Evolutionary conservation across 2,888 invertebrate genomes (phyloP), one percentile per base, ranked within the genome.

Genomic region (Drosophila dives): DNA sequence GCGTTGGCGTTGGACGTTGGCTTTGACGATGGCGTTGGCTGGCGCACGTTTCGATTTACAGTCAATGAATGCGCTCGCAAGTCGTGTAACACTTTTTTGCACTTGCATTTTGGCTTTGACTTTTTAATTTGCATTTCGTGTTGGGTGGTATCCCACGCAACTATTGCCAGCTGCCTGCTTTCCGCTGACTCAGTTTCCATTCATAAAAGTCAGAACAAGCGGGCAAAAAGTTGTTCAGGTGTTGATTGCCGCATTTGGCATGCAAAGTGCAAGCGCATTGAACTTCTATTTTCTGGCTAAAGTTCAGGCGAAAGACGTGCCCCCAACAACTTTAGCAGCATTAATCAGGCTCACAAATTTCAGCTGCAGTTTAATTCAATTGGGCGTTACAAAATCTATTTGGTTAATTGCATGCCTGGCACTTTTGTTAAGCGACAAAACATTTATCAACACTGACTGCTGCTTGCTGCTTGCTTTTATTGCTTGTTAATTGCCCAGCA

Each of bases 11-110:
- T 69, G 29, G 66, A 17, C n/a, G 34, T 72, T 36, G 12, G 17
- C 60, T 65, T 53, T 54, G 53, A 15, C 50, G 82, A 53, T 69
- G 55, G 59, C 75, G 81, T 89, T 75, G 81, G 81, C 76, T 60
- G 84, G 86, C 77, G 83, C 84, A 89, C 84, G 84, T 89, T 85
- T 85, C 86, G 86, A 87, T 85, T 89, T 85, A 68, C 86, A 85
- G 90, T 89, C 90, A 89, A 85, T 85, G 84, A 88, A 85, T 77
- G 90, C 59, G 84, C 82, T 86, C 82, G 89, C 77, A 87, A 89
- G 74, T 85, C 90, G 85, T 89, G 85, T 69, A 88, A 88, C 89
- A 88, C 72, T 88, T 86, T 86, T 83, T 83, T 72, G 65, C 64
- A 72, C 64, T 83, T 72, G 74, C 54, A 53, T 73, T 77, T 72